Evolutionary conservation across 2,113 vertebrate species (phyloP), one percentile per base, ranked within the genome.

Genomic region (Carassius carassius): DNA sequence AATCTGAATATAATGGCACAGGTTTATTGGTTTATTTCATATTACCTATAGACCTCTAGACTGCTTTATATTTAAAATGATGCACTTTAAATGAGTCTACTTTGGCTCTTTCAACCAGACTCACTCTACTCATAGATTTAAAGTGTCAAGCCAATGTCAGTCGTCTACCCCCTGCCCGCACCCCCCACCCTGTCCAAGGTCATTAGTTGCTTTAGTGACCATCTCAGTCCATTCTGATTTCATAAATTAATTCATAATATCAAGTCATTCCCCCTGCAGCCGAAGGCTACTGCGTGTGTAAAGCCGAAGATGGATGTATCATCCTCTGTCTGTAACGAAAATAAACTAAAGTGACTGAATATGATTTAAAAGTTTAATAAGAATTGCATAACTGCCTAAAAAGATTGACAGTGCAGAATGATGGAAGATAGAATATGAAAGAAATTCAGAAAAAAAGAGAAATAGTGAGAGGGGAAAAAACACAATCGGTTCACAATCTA

Each of bases 141-240:
- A 75, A 85, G 37, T 62, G 32, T 80, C 62, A 79, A 83, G 63
- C 83, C 73, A 70, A 62, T 86, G 79, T 81, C 65, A 23, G 14
- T 82, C 4, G 74, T 63, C 80, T 58, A 41, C 69, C 21, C 32
- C 4, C 67, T 32, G 41, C 7, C 37, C 37, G 37, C 37, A 41
- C 37, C 37, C 11, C 44, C 44, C 11, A 65, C 75, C 21, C 85
- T 14, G 37, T 4, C 81, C 87, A 82, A 87, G 89, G 89, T 90
- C 87, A 90, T 35, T 78, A 51, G 81, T 88, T 85, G 88, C 81
- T 72, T 85, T 85, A 67, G 63, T 86, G 2, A 91, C 86, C 78
- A 37, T 80, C 78, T 82, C 76, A 54, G 85, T 19, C 54, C 65
- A 54, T 86, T 87, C 76, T 86, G 80, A 84, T 82, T 81, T 86